phyloP scores from a whole-genome alignment of 2,888 invertebrate species.

The Caprella mutica region DNA sequence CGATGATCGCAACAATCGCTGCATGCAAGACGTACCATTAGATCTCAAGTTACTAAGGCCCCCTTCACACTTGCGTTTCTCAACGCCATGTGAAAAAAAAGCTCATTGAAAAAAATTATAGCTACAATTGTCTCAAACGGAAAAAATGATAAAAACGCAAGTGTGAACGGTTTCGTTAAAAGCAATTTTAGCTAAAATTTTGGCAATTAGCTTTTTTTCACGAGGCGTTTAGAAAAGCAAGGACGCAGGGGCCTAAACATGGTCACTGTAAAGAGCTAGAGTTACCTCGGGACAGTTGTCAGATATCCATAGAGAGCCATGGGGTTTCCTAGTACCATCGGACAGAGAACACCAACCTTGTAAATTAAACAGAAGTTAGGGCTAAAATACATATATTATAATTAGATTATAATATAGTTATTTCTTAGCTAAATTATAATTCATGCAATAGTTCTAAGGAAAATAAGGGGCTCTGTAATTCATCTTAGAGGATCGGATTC shows the following conservation, averaged over 20 bases:
- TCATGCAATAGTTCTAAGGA: background rate
- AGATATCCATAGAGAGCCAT: background rate
- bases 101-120: no score
- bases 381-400: no score
- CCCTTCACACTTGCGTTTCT: no score
- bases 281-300: constrained; percentile 12
- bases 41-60: no score
- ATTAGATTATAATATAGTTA: background rate
- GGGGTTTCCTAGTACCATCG: constrained; percentile 13
- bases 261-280: constrained; percentile 15
- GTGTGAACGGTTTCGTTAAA: no score
- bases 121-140: no score
- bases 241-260: no score
- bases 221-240: constrained; percentile 15
- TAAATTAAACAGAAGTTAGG: background rate
- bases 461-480: background rate
- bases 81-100: no score
- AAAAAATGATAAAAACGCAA: no score
- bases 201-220: background rate
- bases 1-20: no score
- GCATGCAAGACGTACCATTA: no score
- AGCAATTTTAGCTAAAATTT: no score
- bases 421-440: background rate
- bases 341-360: constrained; percentile 25
- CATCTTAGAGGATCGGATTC: background rate